phyloP scores from a whole-genome alignment of 2,113 vertebrate species.

The Dryoscopus gambensis region DNA sequence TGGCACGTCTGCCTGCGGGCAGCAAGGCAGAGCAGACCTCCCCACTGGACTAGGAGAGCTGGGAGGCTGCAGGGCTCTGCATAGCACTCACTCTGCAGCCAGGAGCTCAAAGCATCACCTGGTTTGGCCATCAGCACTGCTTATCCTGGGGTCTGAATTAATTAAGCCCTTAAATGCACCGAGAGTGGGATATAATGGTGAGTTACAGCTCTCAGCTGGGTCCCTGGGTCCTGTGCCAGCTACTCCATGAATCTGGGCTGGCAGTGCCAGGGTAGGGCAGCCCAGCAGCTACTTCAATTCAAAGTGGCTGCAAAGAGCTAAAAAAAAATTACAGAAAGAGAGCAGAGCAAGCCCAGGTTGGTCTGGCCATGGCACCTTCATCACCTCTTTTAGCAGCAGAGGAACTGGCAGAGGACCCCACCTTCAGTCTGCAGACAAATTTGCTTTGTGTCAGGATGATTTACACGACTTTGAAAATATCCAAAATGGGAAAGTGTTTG shows the following conservation, averaged over 20 bases:
- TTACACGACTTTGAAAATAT: background rate
- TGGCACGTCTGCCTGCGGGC: background rate
- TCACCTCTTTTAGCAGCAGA: background rate
- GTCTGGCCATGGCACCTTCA: background rate
- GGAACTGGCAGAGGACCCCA: background rate
- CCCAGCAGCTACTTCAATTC: background rate
- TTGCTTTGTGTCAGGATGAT: background rate
- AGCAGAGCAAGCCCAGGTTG: background rate
- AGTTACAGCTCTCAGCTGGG: background rate
- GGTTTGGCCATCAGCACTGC: rapidly evolving
- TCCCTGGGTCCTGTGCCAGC: background rate
- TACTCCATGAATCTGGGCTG: background rate
- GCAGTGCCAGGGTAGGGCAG: background rate
- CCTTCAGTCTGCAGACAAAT: background rate
- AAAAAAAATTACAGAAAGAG: background rate
- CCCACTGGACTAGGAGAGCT: background rate
- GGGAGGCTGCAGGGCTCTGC: background rate
- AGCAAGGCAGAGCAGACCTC: background rate
- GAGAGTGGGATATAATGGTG: background rate
- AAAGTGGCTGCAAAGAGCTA: background rate
- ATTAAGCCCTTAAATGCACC: background rate
- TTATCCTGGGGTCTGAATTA: background rate
- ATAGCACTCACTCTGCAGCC: background rate
- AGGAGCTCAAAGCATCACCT: background rate
- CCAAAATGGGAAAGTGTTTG: background rate